Evolutionary conservation across 2,888 invertebrate genomes (phyloP).

Genomic region (Syrphus vitripennis): DNA sequence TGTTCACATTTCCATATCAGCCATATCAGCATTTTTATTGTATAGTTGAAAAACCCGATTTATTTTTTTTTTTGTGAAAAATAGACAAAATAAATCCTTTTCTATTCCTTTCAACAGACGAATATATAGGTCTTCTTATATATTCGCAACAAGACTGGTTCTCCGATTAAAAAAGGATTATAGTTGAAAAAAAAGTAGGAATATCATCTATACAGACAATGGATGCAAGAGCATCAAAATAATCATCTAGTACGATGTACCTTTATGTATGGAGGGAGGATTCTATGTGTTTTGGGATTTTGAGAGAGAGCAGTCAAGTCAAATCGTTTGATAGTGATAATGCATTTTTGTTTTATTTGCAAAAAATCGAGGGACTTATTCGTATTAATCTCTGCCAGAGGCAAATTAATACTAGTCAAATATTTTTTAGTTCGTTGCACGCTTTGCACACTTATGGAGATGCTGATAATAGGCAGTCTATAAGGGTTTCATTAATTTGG

Average conservation of each 20-base stretch:
- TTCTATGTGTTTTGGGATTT: constrained; percentile 10
- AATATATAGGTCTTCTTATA: no score
- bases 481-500: constrained; percentile 19
- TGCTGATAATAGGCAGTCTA: constrained; percentile 5
- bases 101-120: not conserved
- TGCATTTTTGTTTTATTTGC: constrained; percentile 1
- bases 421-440: not conserved
- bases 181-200: not conserved
- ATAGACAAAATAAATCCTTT: not conserved
- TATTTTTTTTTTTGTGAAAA: constrained; percentile 37
- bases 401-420: not conserved
- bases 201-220: no score
- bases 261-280: constrained; percentile 31
- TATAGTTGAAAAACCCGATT: constrained; percentile 1
- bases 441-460: not conserved
- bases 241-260: not conserved
- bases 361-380: constrained; percentile 17
- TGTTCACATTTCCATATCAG: not conserved
- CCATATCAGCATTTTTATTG: not conserved
- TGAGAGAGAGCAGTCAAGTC: constrained; percentile 43
- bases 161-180: constrained; percentile 44
- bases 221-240: constrained; percentile 27
- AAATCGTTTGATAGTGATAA: constrained; percentile 60
- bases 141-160: constrained; percentile 39
- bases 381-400: not conserved